These are phyloP conservation scores for Larimichthys polyactis DNA, from an alignment of 2,113 vertebrate species.

Conservation along the genomic window DNA sequence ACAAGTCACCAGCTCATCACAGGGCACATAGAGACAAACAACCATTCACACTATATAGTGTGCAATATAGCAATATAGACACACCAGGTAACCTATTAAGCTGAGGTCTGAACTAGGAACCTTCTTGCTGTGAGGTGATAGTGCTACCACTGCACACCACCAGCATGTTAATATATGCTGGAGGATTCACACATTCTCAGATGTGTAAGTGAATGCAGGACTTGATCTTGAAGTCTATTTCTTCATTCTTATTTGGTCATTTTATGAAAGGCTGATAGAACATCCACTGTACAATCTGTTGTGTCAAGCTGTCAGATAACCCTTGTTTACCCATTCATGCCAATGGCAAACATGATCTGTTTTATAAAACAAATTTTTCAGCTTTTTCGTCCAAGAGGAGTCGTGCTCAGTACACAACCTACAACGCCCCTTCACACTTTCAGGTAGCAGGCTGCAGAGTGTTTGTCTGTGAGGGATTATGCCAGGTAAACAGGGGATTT, in stretches of 20 bases:
- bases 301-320: background rate
- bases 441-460: conserved; percentile 47
- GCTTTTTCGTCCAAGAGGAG: background rate
- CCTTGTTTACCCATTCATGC: background rate
- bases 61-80: too few species aligned
- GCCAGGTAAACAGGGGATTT: conserved; percentile 75
- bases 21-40: too few species aligned
- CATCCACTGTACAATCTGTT: background rate
- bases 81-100: too few species aligned
- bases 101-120: too few species aligned
- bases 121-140: too few species aligned
- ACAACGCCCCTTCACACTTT: background rate
- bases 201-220: too few species aligned
- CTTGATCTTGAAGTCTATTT: background rate
- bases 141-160: too few species aligned
- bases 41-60: too few species aligned
- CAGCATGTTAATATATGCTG: too few species aligned
- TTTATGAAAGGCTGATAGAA: background rate
- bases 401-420: background rate
- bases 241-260: background rate
- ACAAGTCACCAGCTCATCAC: too few species aligned
- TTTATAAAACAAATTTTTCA: background rate
- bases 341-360: background rate
- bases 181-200: background rate
- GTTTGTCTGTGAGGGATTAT: conserved; percentile 71